phyloP scores from a whole-genome alignment of 2,888 invertebrate species.

The Drosophila colorata region DNA sequence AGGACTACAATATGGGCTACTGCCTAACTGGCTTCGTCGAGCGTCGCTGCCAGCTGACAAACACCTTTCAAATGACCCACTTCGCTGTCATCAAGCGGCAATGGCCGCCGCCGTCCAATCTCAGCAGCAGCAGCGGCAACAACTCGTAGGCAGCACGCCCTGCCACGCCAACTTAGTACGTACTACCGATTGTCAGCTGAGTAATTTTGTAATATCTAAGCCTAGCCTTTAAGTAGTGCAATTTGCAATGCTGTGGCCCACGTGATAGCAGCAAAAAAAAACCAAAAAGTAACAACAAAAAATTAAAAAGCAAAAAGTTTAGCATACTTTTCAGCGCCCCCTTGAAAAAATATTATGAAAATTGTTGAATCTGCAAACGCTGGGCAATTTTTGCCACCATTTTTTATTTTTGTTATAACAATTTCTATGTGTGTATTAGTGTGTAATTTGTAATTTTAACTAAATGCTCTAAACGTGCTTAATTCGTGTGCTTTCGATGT shows the following conservation, averaged over 20 bases:
- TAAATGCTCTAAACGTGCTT: conserved; percentile 67
- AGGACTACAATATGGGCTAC: conserved; percentile 96
- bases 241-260: conserved; percentile 42
- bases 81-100: conserved; percentile 94
- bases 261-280: conserved; percentile 38
- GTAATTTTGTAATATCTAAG: conserved; percentile 49
- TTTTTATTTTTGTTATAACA: conserved; percentile 32
- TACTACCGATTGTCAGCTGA: conserved; percentile 30
- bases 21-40: conserved; percentile 95
- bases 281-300: not conserved
- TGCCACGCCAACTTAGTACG: conserved; percentile 28
- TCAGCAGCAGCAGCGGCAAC: conserved; percentile 54
- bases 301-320: conserved; percentile 20
- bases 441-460: conserved; percentile 75
- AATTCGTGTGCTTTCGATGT: conserved; percentile 66
- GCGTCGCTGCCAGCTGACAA: conserved; percentile 91
- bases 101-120: conserved; percentile 85
- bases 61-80: conserved; percentile 93
- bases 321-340: conserved; percentile 50
- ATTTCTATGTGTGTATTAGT: conserved; percentile 63
- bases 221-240: conserved; percentile 53
- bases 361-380: conserved; percentile 15
- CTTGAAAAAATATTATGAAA: conserved; percentile 7
- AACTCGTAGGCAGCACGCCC: conserved; percentile 42
- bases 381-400: conserved; percentile 5